Percentiles rank a stretch among this genome's conserved stretches.
Evolutionary conservation across 2,113 vertebrate genomes (phyloP).

Genomic region (Forbesichthys agassizii): DNA sequence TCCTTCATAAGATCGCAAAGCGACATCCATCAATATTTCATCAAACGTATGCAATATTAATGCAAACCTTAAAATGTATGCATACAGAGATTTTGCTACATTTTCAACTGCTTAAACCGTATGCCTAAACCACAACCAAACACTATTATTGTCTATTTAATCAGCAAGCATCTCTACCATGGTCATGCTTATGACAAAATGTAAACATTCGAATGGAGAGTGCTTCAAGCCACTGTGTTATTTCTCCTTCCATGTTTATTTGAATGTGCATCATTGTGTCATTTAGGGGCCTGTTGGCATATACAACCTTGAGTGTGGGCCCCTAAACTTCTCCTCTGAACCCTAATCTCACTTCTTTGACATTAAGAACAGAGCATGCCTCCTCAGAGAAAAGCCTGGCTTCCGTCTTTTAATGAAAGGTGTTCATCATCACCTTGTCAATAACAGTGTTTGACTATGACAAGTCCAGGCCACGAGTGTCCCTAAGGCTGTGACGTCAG

Average conservation of each 20-base stretch:
- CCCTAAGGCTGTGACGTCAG: slow-evolving; percentile 53
- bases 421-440: slow-evolving; percentile 76
- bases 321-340: slow-evolving; percentile 21
- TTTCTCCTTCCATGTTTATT: slow-evolving; percentile 24
- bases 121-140: background rate
- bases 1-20: slow-evolving; percentile 45
- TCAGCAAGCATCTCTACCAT: background rate
- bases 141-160: slow-evolving; percentile 2
- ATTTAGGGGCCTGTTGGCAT: slow-evolving; percentile 20
- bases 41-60: slow-evolving; percentile 24
- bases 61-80: slow-evolving; percentile 4
- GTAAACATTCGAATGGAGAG: slow-evolving; percentile 5
- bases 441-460: slow-evolving; percentile 60
- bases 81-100: background rate
- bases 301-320: slow-evolving; percentile 31
- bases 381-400: slow-evolving; percentile 42
- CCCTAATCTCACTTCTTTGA: slow-evolving; percentile 28
- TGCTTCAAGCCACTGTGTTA: slow-evolving; percentile 10
- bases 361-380: slow-evolving; percentile 53
- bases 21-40: slow-evolving; percentile 46
- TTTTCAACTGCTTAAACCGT: background rate
- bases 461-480: slow-evolving; percentile 64
- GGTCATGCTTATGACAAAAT: slow-evolving; percentile 12
- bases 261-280: slow-evolving; percentile 28
- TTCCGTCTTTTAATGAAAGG: slow-evolving; percentile 71